Evolutionary conservation across 2,113 vertebrate species (phyloP).

Genomic region (Ptilonorhynchus violaceus): DNA sequence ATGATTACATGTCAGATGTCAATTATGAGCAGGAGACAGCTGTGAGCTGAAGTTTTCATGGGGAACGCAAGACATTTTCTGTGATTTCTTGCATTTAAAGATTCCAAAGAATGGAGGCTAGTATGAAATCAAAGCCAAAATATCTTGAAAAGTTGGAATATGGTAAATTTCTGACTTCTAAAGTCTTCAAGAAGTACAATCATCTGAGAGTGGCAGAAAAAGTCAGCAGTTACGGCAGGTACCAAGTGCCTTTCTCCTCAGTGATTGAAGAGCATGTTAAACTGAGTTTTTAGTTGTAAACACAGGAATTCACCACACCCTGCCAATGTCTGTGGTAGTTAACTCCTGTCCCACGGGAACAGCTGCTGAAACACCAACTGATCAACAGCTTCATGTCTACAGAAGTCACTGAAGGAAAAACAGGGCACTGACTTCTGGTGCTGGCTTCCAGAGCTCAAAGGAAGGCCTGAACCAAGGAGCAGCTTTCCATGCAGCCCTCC

Average conservation of each 20-base stretch:
- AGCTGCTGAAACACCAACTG: neutral
- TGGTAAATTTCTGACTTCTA: neutral
- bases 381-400: neutral
- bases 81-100: conserved; percentile 12
- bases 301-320: neutral
- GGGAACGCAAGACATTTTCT: neutral
- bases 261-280: neutral
- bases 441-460: neutral
- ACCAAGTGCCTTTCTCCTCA: neutral
- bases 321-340: neutral
- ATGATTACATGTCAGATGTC: conserved; percentile 38
- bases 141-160: neutral
- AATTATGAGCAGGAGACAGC: conserved; percentile 30
- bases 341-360: neutral
- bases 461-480: neutral
- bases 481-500: neutral
- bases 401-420: neutral
- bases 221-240: neutral
- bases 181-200: neutral
- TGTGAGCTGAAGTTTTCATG: neutral
- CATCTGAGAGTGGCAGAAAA: neutral
- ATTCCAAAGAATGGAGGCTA: neutral
- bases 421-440: neutral
- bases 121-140: neutral
- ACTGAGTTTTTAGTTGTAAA: neutral